These are phyloP conservation scores for Gisinianus flammeolus DNA, from an alignment of 2,888 invertebrate species.

Conservation along the genomic window DNA sequence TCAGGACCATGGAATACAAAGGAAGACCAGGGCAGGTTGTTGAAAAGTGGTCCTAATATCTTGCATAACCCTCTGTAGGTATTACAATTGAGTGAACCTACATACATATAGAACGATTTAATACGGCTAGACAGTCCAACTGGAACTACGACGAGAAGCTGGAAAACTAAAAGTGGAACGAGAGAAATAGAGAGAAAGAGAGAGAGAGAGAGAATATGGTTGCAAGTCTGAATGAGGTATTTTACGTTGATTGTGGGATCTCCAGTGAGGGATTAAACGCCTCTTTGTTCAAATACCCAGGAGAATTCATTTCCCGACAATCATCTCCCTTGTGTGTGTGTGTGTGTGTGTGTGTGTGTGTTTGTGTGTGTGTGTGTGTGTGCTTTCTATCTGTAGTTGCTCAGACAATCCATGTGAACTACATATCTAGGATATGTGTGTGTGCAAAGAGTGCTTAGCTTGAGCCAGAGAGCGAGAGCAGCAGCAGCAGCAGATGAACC, in stretches of 20 bases:
- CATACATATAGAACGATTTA: too few species aligned
- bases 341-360: not conserved
- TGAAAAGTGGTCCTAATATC: too few species aligned
- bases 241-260: slow-evolving; percentile 28
- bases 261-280: slow-evolving; percentile 30
- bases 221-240: too few species aligned
- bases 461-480: not conserved
- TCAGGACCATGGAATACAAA: not conserved
- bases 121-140: not conserved
- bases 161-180: too few species aligned
- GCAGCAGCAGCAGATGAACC: not conserved
- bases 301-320: slow-evolving; percentile 36
- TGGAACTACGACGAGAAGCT: not conserved
- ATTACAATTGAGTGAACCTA: too few species aligned
- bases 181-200: not conserved
- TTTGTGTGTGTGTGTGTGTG: not conserved
- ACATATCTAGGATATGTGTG: not conserved
- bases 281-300: slow-evolving; percentile 28
- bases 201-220: slow-evolving; percentile 19
- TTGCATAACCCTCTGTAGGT: too few species aligned
- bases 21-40: not conserved
- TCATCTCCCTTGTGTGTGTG: slow-evolving; percentile 14
- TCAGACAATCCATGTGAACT: not conserved
- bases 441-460: not conserved
- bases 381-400: not conserved